phyloP scores from a whole-genome alignment of 2,888 invertebrate species.

The Agrochola lota region DNA sequence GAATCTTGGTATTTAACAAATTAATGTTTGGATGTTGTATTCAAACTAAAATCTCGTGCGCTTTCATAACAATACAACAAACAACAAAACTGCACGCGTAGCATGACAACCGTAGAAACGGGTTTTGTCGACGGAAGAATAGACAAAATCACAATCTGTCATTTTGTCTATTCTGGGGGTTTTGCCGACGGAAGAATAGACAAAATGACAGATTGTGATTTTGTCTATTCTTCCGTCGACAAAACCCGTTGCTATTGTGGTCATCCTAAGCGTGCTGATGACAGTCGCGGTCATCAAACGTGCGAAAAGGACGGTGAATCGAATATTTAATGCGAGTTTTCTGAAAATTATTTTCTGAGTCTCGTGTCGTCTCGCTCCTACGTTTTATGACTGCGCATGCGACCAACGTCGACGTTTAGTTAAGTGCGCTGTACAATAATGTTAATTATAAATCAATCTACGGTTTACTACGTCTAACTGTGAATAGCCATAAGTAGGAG shows the following conservation, averaged over 20 bases:
- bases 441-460: constrained; percentile 19
- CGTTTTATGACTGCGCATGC: constrained; percentile 12
- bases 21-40: constrained; percentile 40
- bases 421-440: constrained; percentile 40
- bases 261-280: neutral
- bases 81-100: neutral
- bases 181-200: too few species aligned
- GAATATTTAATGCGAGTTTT: neutral
- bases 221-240: too few species aligned
- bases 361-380: constrained; percentile 16
- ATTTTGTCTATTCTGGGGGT: too few species aligned
- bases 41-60: constrained; percentile 24
- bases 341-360: neutral
- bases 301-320: constrained; percentile 16
- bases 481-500: constrained; percentile 4
- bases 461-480: constrained; percentile 24
- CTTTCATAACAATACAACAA: neutral
- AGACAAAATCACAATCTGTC: too few species aligned
- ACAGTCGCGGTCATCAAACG: neutral
- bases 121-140: too few species aligned
- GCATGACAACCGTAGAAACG: too few species aligned
- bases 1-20: constrained; percentile 29
- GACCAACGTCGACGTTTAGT: neutral
- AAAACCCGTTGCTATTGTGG: too few species aligned
- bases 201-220: too few species aligned